Conservation (phyloP, 2,113 vertebrate genomes). For the Elephas maximus region DNA sequence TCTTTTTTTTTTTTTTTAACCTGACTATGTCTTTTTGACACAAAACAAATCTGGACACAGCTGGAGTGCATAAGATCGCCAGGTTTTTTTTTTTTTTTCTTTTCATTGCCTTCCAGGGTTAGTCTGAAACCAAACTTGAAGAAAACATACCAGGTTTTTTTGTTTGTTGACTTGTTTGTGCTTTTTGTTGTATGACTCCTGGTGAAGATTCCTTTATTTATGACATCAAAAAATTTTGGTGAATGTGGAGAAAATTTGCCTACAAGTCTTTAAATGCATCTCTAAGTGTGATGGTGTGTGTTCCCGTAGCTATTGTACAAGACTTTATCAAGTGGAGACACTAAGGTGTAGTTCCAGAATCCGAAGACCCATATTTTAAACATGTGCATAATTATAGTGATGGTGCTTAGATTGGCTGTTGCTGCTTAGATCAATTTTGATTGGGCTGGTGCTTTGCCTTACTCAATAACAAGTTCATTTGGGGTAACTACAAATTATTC, state of each 20-base stretch:
- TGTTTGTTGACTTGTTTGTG: neutral
- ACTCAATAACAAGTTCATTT: neutral
- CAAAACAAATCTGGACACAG: neutral
- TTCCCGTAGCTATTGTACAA: neutral
- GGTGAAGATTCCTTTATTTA: neutral
- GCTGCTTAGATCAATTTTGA: neutral
- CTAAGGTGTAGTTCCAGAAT: neutral
- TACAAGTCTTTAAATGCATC: neutral
- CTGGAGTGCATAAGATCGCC: neutral
- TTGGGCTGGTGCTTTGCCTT: neutral
- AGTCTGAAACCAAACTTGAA: constrained; percentile 5
- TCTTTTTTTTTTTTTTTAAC: neutral
- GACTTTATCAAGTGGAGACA: neutral
- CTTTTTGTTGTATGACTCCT: neutral
- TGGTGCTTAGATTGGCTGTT: neutral
- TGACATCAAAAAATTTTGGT: neutral
- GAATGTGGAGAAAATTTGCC: neutral
- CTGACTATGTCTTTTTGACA: neutral
- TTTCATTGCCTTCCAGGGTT: neutral
- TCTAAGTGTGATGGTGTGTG: neutral
- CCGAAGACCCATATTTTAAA: neutral
- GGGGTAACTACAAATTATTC: neutral
- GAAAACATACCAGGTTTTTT: neutral
- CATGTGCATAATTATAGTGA: neutral
- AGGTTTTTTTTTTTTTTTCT: neutral